Evolutionary conservation across 2,888 invertebrate species (phyloP).

Genomic region (Hylaea fasciaria): DNA sequence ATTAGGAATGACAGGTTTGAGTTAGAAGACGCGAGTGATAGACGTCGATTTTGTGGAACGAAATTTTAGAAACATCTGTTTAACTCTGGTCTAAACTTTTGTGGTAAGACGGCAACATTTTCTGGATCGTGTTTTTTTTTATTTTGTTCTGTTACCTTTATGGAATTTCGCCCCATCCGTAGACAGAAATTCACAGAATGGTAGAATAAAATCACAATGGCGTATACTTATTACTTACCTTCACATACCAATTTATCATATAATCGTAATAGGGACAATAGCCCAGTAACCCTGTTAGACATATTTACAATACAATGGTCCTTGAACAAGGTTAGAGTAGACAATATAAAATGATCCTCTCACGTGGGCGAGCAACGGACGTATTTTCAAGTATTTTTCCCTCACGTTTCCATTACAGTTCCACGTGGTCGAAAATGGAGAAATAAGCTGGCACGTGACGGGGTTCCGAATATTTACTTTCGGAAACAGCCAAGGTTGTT

Average conservation of each 20-base stretch:
- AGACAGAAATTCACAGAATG: too few relatives aligned
- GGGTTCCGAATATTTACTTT: conserved; percentile 29
- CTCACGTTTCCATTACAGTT: conserved; percentile 53
- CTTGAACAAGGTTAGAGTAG: conserved; percentile 5
- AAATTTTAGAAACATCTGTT: too few relatives aligned
- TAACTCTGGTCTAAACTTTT: too few relatives aligned
- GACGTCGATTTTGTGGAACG: too few relatives aligned
- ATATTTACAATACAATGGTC: not conserved
- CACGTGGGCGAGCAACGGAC: conserved; percentile 19
- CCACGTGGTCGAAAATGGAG: conserved; percentile 51
- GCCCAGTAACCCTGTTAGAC: conserved; percentile 3
- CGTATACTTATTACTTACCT: too few relatives aligned
- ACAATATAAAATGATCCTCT: conserved; percentile 13
- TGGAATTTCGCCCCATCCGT: too few relatives aligned
- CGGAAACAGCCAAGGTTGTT: conserved; percentile 18
- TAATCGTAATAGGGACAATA: not conserved
- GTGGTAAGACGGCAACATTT: too few relatives aligned
- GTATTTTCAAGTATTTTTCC: conserved; percentile 45
- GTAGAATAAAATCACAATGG: too few relatives aligned
- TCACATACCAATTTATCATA: not conserved
- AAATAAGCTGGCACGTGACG: conserved; percentile 53
- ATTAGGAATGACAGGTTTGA: too few relatives aligned
- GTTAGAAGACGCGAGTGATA: too few relatives aligned
- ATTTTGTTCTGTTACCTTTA: too few relatives aligned
- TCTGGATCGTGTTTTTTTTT: too few relatives aligned